phyloP scores from a whole-genome alignment of 2,888 invertebrate genomes.

The Ptycholaimellus sp. region DNA sequence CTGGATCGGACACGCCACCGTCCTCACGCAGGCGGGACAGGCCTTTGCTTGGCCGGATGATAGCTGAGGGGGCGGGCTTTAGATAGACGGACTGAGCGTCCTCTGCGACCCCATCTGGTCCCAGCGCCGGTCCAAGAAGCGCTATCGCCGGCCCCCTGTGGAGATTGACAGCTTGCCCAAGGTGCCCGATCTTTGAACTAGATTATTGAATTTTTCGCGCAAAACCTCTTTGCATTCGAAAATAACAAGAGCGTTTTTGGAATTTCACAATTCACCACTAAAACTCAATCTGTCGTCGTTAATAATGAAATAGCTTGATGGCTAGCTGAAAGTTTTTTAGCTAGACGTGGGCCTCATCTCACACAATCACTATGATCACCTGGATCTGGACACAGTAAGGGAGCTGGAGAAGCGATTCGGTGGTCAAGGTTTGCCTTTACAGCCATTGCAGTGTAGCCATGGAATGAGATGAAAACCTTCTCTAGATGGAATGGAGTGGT shows the following conservation, averaged over 20 bases:
- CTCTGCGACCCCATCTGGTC: too few relatives aligned
- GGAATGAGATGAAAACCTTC: not conserved
- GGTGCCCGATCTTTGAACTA: slow-evolving; percentile 6
- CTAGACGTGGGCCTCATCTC: slow-evolving; percentile 32
- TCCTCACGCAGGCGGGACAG: slow-evolving; percentile 31
- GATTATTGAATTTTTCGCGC: too few relatives aligned
- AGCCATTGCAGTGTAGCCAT: slow-evolving; percentile 3
- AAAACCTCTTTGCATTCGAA: too few relatives aligned
- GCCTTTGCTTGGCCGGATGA: too few relatives aligned
- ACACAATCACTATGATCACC: slow-evolving; percentile 34
- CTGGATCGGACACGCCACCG: slow-evolving; percentile 34
- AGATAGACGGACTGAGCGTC: too few relatives aligned
- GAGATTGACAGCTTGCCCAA: slow-evolving; percentile 28
- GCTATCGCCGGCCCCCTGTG: slow-evolving; percentile 27
- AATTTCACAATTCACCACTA: too few relatives aligned
- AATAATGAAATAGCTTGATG: too few relatives aligned
- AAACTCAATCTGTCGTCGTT: too few relatives aligned
- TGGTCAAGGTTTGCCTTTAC: not conserved
- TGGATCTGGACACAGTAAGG: slow-evolving; percentile 25
- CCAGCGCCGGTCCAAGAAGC: slow-evolving; percentile 25
- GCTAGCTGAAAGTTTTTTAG: too few relatives aligned
- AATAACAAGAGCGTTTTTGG: too few relatives aligned
- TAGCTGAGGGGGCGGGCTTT: too few relatives aligned
- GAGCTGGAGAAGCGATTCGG: slow-evolving; percentile 21
- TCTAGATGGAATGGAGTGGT: slow-evolving; percentile 27